Evolutionary conservation across 2,113 vertebrate species (phyloP).

Genomic region (Ammodytes marinus): DNA sequence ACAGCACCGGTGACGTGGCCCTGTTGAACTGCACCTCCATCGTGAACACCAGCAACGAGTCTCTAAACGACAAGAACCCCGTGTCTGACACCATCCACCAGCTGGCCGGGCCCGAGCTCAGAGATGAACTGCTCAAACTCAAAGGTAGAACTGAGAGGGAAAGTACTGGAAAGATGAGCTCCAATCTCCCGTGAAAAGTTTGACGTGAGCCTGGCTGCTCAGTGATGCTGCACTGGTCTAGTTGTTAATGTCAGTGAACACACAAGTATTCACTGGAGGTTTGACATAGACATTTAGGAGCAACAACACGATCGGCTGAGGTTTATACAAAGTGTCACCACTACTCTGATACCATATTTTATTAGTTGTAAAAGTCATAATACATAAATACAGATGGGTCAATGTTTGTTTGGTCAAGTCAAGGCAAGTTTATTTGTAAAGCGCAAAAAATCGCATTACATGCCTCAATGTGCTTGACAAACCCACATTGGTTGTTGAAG

Average conservation of each 20-base stretch:
- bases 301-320: constrained; percentile 14
- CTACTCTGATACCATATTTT: not conserved
- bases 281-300: no score
- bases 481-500: no score
- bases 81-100: constrained; percentile 93
- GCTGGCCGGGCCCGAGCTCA: constrained; percentile 92
- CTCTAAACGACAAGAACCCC: constrained; percentile 94
- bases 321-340: not conserved
- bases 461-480: no score
- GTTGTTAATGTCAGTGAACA: not conserved
- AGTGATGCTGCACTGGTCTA: not conserved
- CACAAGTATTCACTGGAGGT: not conserved
- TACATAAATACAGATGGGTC: not conserved
- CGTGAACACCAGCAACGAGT: constrained; percentile 97
- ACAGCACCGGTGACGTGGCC: constrained; percentile 92
- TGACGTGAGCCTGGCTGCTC: not conserved
- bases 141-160: constrained; percentile 85
- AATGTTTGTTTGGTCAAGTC: not conserved
- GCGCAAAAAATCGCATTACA: no score
- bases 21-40: constrained; percentile 95
- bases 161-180: not conserved
- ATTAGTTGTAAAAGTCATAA: not conserved
- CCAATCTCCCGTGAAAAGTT: not conserved
- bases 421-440: no score
- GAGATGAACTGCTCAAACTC: constrained; percentile 94